phyloP scores from a whole-genome alignment of 2,113 vertebrate genomes.

The Chrysochloris asiatica region DNA sequence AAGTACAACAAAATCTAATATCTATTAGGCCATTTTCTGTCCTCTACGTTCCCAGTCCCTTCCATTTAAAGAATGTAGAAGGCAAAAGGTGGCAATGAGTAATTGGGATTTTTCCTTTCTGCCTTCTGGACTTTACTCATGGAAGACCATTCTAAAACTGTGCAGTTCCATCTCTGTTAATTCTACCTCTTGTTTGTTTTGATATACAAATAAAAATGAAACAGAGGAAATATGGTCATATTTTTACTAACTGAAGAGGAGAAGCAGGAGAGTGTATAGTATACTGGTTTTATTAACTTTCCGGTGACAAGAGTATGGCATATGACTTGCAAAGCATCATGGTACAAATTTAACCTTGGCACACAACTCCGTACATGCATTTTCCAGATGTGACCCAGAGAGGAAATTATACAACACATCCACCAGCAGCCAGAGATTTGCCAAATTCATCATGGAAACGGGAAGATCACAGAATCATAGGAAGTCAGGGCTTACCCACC shows the following conservation, averaged over 20 bases:
- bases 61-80: not conserved
- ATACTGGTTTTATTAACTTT: not conserved
- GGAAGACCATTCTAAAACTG: not conserved
- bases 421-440: conserved; percentile 10
- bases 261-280: not conserved
- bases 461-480: conserved; percentile 2
- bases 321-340: not conserved
- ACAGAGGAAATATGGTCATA: not conserved
- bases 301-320: not conserved
- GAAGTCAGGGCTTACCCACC: not conserved
- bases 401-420: conserved; percentile 8
- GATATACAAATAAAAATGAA: not conserved
- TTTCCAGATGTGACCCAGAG: conserved; percentile 67
- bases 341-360: conserved; percentile 8
- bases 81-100: not conserved
- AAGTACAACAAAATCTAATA: not conserved
- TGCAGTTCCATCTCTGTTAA: not conserved
- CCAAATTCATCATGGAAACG: conserved; percentile 20
- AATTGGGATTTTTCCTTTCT: no score
- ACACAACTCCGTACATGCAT: not conserved
- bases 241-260: not conserved
- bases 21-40: not conserved
- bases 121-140: not conserved
- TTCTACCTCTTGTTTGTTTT: not conserved
- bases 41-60: not conserved